A percentile compares a stretch with the other conserved stretches of the same genome.
phyloP scores from a whole-genome alignment of 2,888 invertebrate genomes.

The Tholera decimalis region DNA sequence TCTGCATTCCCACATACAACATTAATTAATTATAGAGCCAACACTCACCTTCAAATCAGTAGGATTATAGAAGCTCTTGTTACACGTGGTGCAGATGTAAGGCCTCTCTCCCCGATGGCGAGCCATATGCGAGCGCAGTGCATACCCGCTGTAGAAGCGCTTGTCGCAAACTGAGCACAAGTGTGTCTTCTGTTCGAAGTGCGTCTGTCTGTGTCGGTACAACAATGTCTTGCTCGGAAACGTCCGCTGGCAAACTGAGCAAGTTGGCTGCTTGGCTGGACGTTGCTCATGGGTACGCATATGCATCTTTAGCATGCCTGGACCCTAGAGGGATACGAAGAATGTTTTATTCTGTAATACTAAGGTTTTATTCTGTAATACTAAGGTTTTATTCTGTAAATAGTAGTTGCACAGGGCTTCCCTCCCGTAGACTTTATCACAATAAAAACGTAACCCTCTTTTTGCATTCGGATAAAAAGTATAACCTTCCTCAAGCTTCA shows the following conservation, averaged over 20 bases:
- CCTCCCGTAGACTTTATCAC: no score
- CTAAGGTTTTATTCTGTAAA: no score
- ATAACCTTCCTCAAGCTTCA: no score
- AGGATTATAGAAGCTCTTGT: constrained; percentile 91
- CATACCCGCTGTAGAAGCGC: constrained; percentile 88
- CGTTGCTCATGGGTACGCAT: constrained; percentile 92
- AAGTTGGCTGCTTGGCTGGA: constrained; percentile 91
- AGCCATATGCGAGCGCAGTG: constrained; percentile 89
- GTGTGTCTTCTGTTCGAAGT: constrained; percentile 91
- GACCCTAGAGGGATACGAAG: constrained; percentile 80
- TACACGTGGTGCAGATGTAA: constrained; percentile 90
- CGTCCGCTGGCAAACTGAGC: constrained; percentile 92
- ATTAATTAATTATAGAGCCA: background rate
- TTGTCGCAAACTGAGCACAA: constrained; percentile 89
- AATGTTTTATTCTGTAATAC: background rate
- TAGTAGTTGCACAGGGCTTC: no score
- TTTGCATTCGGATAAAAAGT: no score
- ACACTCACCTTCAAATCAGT: constrained; percentile 89
- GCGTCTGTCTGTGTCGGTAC: constrained; percentile 92
- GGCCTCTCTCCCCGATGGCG: constrained; percentile 89
- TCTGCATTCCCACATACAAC: no score
- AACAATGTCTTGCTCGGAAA: constrained; percentile 92
- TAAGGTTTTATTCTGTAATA: no score
- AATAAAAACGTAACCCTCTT: no score
- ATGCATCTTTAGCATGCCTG: constrained; percentile 93